Evolutionary conservation across 64 coral and sea anemone species (phyloP).

Genomic region (Cladopsammia gracilis): DNA sequence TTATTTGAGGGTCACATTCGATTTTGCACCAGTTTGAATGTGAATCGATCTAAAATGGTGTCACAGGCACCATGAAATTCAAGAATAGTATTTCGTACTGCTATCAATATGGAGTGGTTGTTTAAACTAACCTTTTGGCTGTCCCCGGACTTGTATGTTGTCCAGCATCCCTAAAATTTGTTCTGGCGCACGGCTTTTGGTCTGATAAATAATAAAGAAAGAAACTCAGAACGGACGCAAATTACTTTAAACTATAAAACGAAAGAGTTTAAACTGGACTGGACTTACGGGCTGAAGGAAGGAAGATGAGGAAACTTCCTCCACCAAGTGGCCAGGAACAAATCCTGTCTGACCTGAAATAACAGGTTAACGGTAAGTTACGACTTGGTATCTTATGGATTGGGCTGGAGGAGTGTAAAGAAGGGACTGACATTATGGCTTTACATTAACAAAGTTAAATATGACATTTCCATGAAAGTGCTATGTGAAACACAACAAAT

Average conservation of each 20-base stretch:
- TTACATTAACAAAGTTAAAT: too few relatives aligned
- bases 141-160: slow-evolving; percentile 54
- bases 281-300: slow-evolving; percentile 81
- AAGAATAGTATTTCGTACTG: too few relatives aligned
- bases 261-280: neutral
- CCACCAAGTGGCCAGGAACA: slow-evolving; percentile 79
- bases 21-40: too few relatives aligned
- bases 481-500: too few relatives aligned
- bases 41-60: too few relatives aligned
- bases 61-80: neutral
- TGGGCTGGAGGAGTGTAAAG: neutral
- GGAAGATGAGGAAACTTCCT: slow-evolving; percentile 72
- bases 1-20: too few relatives aligned
- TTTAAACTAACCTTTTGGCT: slow-evolving; percentile 27
- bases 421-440: too few relatives aligned
- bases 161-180: slow-evolving; percentile 79
- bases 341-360: slow-evolving; percentile 78
- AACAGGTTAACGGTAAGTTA: neutral
- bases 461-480: too few relatives aligned
- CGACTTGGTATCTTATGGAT: neutral
- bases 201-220: slow-evolving; percentile 32
- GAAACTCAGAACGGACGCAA: neutral
- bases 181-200: slow-evolving; percentile 56
- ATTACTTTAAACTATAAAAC: neutral
- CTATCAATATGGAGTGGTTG: too few relatives aligned